Evolutionary conservation across 1,140 invertebrate genomes (phyloP).

Genomic region (Yoshiicerus persimilis): DNA sequence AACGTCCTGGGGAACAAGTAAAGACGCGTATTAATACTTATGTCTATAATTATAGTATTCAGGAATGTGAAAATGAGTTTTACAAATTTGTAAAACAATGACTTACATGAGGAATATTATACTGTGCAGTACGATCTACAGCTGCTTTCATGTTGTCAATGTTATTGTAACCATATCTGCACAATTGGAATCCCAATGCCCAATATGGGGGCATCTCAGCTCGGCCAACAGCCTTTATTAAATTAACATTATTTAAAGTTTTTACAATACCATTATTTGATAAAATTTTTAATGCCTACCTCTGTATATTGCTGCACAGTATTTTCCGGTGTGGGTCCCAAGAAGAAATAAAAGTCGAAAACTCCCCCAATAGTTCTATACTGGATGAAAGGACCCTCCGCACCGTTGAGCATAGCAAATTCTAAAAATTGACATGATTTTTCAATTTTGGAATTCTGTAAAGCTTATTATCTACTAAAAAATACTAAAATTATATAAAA

Average conservation of each 20-base stretch:
- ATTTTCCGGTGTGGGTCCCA: conserved; percentile 57
- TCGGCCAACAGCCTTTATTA: conserved; percentile 54
- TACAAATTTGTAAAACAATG: conserved; percentile 37
- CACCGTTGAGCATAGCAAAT: conserved; percentile 44
- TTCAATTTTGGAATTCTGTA: too few relatives aligned
- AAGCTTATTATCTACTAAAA: too few relatives aligned
- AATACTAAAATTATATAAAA: too few relatives aligned
- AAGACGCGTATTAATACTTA: neutral
- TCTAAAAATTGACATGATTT: neutral
- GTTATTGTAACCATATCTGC: conserved; percentile 55
- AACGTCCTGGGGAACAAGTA: conserved; percentile 54
- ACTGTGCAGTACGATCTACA: conserved; percentile 52
- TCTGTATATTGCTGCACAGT: conserved; percentile 60
- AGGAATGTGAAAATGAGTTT: conserved; percentile 54
- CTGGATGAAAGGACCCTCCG: conserved; percentile 49
- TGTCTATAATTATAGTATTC: too few relatives aligned
- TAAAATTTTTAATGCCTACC: conserved; percentile 45
- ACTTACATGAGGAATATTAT: conserved; percentile 55
- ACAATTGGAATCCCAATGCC: conserved; percentile 48
- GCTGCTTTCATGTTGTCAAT: conserved; percentile 53
- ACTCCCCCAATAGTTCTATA: conserved; percentile 53
- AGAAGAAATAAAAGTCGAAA: conserved; percentile 58
- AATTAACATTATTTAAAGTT: conserved; percentile 48
- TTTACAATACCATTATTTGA: neutral
- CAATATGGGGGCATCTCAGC: conserved; percentile 60